Base-by-base conservation (phyloP, 2,113 vertebrate genomes). In the Aptenodytes forsteri region DNA sequence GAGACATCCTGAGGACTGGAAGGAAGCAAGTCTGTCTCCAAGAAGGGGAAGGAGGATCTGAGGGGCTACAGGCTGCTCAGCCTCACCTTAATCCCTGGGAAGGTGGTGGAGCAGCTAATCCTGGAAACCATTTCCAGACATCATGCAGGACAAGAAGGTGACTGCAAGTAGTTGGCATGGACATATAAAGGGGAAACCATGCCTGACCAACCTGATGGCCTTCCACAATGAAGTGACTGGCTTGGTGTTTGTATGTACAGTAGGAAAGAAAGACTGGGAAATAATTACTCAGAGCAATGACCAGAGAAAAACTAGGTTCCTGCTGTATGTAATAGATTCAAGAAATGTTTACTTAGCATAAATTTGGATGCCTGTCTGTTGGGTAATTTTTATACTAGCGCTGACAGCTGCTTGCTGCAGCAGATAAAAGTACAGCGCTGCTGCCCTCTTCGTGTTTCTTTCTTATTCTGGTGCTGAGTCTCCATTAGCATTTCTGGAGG, bases 401-500 rank as follows among this genome's bases (percentile, higher is more conserved):
- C 61, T 96, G 95, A 96, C 95, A 96, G 91, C 65, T 91, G 5
- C 80, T 89, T 96, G 34, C 40, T 66, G 47, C 30, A 67, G 72
- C 66, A 96, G 95, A 97, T 96, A 54, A 97, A 97, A 96, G 91
- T 83, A 69, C 38, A 40, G 73, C 0, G 3, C n/a, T 87, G 81
- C 56, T 91, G 58, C 44, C 81, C 66, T 94, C 73, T 84, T 95
- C 92, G 40, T 92, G 52, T 72, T 94, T 69, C 77, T 84, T 81
- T 83, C 81, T 76, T 93, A 49, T 92, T 61, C 52, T 65, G 44
- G 30, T 76, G 32, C 61, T 66, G 62, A 64, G 50, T 34, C 42
- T 87, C 95, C 70, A 87, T 96, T 94, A 94, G 93, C 94, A 94
- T 94, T 96, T 96, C 77, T 95, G 94, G 66, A 94, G 78, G 77